Evolutionary conservation across 2,797 vertebrate genomes (phyloP), one percentile per base, ranked within the genome.

Genomic region (Morus bassanus): DNA sequence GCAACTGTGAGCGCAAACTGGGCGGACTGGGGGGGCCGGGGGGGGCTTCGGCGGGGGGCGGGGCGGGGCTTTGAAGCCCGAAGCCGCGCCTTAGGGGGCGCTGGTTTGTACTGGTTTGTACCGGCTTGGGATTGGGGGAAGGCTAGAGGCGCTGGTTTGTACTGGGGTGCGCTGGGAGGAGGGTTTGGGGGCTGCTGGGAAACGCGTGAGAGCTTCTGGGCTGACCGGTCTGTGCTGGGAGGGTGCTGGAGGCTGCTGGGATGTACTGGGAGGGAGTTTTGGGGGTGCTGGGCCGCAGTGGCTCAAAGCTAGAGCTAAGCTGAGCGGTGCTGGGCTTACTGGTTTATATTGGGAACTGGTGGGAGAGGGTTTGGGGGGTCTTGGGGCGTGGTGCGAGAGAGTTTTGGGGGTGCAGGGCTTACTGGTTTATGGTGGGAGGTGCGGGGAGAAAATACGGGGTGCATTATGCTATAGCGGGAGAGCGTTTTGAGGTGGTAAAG

Each of bases 401-500:
- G 0, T 65, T 45, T 24, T 6, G 10, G 14, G 3, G 6, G 23
- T 8, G 48, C 24, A 8, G 23, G 24, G 24, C 24, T 24, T 6
- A 14, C 50, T 9, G 50, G 30, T 45, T 33, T 17, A 4, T 23
- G 16, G 2, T 3, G 39, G 30, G 41, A 31, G 9, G 2, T 2
- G 37, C 6, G 6, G 6, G 4, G 13, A 30, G 21, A 11, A 8
- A n/a, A n/a, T n/a, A n/a, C n/a, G n/a, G n/a, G n/a, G n/a, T n/a
- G n/a, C n/a, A n/a, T n/a, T n/a, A n/a, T n/a, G n/a, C n/a, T n/a
- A n/a, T n/a, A n/a, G n/a, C n/a, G n/a, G n/a, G n/a, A n/a, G n/a
- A n/a, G n/a, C n/a, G n/a, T 31, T 18, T n/a, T 5, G 4, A 8
- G 5, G 15, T 1, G 6, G 3, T 0, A 5, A 7, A 5, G 6